Conservation (phyloP, 2,113 vertebrate genomes). For the Lipophrys pholis region DNA sequence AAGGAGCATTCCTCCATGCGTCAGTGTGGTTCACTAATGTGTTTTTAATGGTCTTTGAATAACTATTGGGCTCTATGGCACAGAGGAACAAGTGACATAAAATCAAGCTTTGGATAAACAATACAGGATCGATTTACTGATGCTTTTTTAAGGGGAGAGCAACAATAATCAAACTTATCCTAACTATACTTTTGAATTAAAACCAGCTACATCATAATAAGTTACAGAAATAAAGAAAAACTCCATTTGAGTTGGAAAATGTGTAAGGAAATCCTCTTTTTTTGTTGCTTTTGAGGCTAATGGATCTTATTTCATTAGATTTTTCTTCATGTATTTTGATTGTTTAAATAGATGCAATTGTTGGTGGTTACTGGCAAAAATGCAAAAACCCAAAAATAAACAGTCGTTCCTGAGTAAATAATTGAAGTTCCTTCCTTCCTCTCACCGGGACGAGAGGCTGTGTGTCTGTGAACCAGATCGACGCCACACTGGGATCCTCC, state of each 20-base stretch:
- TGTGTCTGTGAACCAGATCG: constrained; percentile 40
- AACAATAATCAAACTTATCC: not conserved
- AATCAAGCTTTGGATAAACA: not conserved
- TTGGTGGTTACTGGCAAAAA: no score
- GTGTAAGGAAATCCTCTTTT: no score
- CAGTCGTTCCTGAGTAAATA: not conserved
- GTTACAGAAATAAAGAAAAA: no score
- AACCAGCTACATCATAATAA: not conserved
- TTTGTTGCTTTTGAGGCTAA: not conserved
- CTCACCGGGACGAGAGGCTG: constrained; percentile 11
- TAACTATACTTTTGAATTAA: not conserved
- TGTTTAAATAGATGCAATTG: not conserved
- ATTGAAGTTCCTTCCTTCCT: constrained; percentile 1
- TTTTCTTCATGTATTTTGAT: not conserved
- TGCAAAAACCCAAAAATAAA: no score
- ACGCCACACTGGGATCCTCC: constrained; percentile 32
- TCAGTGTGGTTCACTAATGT: not conserved
- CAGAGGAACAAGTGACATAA: not conserved
- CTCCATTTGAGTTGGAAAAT: no score
- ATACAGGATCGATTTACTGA: not conserved
- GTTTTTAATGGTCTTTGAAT: not conserved
- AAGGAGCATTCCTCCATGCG: not conserved
- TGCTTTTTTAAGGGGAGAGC: not conserved
- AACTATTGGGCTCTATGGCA: not conserved
- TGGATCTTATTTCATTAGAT: not conserved